These are phyloP conservation scores for Megalopta genalis DNA, from an alignment of 1,140 invertebrate species.

Conservation along the genomic window DNA sequence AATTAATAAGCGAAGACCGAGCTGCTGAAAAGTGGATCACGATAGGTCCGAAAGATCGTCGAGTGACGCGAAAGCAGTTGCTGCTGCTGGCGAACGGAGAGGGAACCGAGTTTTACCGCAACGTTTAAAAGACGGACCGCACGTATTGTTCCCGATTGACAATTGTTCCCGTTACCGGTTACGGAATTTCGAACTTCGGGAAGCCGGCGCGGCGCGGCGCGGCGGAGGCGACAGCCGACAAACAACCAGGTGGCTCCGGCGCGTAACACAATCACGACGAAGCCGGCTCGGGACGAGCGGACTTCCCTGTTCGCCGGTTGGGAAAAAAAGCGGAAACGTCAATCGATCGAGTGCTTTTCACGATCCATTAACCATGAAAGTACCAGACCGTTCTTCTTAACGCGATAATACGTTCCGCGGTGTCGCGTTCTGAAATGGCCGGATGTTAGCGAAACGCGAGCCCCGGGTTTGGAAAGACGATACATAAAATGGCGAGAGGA, in stretches of 20 bases:
- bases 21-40: too few species aligned
- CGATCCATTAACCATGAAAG: slow-evolving; percentile 56
- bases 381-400: slow-evolving; percentile 45
- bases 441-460: slow-evolving; percentile 31
- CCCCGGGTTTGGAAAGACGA: slow-evolving; percentile 28
- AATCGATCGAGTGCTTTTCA: slow-evolving; percentile 56
- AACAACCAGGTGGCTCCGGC: not conserved
- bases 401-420: slow-evolving; percentile 49
- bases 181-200: too few species aligned
- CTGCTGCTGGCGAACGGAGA: too few species aligned
- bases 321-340: slow-evolving; percentile 14
- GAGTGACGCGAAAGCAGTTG: too few species aligned
- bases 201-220: too few species aligned
- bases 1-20: too few species aligned
- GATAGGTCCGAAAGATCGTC: too few species aligned
- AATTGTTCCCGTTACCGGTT: too few species aligned
- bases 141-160: too few species aligned
- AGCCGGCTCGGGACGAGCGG: not conserved
- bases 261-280: not conserved
- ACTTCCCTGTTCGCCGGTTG: not conserved
- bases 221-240: too few species aligned
- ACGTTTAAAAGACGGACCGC: too few species aligned
- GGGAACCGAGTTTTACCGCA: too few species aligned
- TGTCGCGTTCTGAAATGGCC: slow-evolving; percentile 36
- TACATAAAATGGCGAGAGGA: not conserved